Percentiles rank a stretch among this genome's conserved stretches.
Evolutionary conservation across 1,140 invertebrate genomes (phyloP).

Genomic region (Magallana gigas): DNA sequence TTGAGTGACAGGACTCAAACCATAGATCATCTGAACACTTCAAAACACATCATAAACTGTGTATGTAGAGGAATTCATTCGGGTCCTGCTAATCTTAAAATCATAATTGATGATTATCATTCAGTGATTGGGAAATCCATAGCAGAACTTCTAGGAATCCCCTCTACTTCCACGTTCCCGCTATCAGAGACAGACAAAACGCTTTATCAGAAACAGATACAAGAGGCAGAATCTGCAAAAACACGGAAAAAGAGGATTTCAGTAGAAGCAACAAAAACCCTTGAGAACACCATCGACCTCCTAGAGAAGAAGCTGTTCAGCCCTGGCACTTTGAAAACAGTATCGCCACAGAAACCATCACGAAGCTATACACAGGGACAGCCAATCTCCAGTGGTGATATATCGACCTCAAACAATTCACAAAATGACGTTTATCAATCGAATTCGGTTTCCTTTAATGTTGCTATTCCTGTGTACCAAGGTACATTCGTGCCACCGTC

Average conservation of each 20-base stretch:
- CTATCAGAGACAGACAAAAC: not conserved
- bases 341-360: too few relatives aligned
- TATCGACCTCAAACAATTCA: too few relatives aligned
- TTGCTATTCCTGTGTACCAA: too few relatives aligned
- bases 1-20: not conserved
- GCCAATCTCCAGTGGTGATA: too few relatives aligned
- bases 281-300: too few relatives aligned
- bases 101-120: not conserved
- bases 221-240: not conserved
- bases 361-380: too few relatives aligned
- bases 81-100: not conserved
- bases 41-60: not conserved
- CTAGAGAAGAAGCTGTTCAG: too few relatives aligned
- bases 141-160: not conserved
- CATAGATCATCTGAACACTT: slow-evolving; percentile 16
- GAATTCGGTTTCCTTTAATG: too few relatives aligned
- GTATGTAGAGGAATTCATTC: not conserved
- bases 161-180: not conserved
- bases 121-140: not conserved
- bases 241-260: not conserved
- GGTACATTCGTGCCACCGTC: too few relatives aligned
- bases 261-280: too few relatives aligned
- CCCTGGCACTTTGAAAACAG: too few relatives aligned
- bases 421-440: too few relatives aligned
- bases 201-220: not conserved